Evolutionary conservation across 2,888 invertebrate species (phyloP).

Genomic region (Watsonalla binaria): DNA sequence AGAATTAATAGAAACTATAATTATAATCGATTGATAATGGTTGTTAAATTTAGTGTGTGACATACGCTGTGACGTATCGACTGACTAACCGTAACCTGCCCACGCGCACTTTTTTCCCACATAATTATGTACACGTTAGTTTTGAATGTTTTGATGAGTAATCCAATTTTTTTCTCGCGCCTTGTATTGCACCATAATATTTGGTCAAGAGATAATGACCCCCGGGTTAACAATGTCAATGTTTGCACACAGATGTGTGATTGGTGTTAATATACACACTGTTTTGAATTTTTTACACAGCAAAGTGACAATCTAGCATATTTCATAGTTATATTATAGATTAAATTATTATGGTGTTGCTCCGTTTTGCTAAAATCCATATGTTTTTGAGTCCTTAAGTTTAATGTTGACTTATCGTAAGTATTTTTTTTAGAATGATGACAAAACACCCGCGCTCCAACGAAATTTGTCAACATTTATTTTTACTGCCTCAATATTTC

Average conservation of each 20-base stretch:
- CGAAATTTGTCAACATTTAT: slow-evolving; percentile 1
- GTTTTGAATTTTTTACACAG: no score
- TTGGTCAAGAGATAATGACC: slow-evolving; percentile 26
- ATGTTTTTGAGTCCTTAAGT: no score
- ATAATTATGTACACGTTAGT: slow-evolving; percentile 15
- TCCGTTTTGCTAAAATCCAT: no score
- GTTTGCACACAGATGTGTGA: slow-evolving; percentile 19
- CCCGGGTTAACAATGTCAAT: slow-evolving; percentile 28
- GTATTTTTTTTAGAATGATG: neutral
- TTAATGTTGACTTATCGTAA: no score
- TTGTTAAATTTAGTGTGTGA: slow-evolving; percentile 35
- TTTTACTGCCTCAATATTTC: neutral
- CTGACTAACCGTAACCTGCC: slow-evolving; percentile 50
- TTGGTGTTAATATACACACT: neutral
- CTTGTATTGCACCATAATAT: slow-evolving; percentile 34
- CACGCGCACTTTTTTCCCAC: slow-evolving; percentile 47
- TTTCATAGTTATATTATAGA: no score
- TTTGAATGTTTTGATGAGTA: slow-evolving; percentile 40
- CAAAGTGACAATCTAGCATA: no score
- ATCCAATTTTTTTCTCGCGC: slow-evolving; percentile 31
- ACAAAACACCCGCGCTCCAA: neutral
- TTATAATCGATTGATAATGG: slow-evolving; percentile 16
- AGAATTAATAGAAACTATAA: neutral
- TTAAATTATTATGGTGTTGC: no score
- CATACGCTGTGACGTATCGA: slow-evolving; percentile 26